Percentiles rank a stretch among this genome's conserved stretches.
These are phyloP conservation scores for Pseudocheirus occidentalis DNA, from an alignment of 2,797 vertebrate genomes.

Conservation along the genomic window DNA sequence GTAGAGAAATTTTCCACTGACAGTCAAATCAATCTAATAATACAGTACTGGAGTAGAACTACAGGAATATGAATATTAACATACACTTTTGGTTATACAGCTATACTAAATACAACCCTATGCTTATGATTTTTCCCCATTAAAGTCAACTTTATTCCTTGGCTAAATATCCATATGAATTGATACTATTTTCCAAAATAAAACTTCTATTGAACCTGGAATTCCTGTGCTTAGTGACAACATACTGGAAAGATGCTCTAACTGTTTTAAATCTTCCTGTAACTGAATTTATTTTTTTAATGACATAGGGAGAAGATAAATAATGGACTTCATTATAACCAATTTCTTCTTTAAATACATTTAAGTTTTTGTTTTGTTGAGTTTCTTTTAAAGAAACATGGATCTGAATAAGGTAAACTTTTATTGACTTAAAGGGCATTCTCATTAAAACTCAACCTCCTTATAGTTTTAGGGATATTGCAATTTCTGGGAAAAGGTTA, in stretches of 20 bases:
- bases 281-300: background rate
- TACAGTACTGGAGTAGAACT: background rate
- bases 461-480: constrained; percentile 38
- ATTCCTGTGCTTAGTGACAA: background rate
- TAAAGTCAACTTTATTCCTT: background rate
- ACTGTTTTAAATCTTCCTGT: background rate
- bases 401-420: constrained; percentile 38
- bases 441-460: constrained; percentile 29
- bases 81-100: too few relatives aligned
- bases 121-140: background rate
- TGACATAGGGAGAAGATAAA: constrained; percentile 28
- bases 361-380: constrained; percentile 10
- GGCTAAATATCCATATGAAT: background rate
- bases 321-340: background rate
- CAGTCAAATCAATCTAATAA: background rate
- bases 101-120: background rate
- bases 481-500: constrained; percentile 41
- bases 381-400: constrained; percentile 26
- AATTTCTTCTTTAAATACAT: constrained; percentile 5
- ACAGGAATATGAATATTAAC: too few relatives aligned
- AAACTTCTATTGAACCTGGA: background rate
- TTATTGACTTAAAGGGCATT: constrained; percentile 43
- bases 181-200: background rate
- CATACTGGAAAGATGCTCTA: background rate
- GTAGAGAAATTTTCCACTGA: background rate